Evolutionary conservation across 64 coral and sea anemone genomes (phyloP), one percentile per base, ranked within the genome.

Genomic region (Orbicella faveolata): DNA sequence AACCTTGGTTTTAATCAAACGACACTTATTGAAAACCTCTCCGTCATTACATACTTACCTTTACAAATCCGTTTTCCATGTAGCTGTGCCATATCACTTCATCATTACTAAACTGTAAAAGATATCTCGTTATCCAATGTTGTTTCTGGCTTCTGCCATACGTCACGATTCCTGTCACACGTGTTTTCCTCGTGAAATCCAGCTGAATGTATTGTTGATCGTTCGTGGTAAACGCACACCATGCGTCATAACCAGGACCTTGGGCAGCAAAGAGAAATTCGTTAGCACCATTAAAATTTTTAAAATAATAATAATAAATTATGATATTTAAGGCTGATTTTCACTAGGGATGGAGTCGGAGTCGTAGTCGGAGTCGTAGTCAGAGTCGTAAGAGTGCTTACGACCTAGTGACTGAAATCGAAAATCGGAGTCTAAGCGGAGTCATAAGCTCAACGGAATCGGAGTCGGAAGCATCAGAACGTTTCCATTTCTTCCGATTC

Each of bases 51-150:
- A 80, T 79, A 63, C n/a, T 52, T 20, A 96, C 91, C 94, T 96
- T 96, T 9, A 72, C 51, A 52, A 83, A 90, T 3, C 94, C 94
- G 64, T 96, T 93, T 70, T 96, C 94, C 1, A 34, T 89, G 63
- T 96, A 96, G 37, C 90, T 61, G 17, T 72, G 74, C 94, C 94
- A 96, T n/a, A 55, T 83, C 23, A 62, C n/a, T 21, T 96, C 94
- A 62, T 96, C 91, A 34, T 64, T 83, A 53, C 91, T 96, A 61
- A 81, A 93, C 82, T 93, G 94, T 30, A 96, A 77, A 5, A 83
- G 48, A 36, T 96, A 96, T 69, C 73, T 44, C 36, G 87, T 96
- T 7, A 93, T 83, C 94, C 94, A 96, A 39, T 90, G 79, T 39
- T 26, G 48, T 57, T 96, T 96, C 61, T 36, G 78, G 68, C 70